Base-by-base conservation (phyloP, 2,113 vertebrate genomes). In the Triplophysa dalaica region DNA sequence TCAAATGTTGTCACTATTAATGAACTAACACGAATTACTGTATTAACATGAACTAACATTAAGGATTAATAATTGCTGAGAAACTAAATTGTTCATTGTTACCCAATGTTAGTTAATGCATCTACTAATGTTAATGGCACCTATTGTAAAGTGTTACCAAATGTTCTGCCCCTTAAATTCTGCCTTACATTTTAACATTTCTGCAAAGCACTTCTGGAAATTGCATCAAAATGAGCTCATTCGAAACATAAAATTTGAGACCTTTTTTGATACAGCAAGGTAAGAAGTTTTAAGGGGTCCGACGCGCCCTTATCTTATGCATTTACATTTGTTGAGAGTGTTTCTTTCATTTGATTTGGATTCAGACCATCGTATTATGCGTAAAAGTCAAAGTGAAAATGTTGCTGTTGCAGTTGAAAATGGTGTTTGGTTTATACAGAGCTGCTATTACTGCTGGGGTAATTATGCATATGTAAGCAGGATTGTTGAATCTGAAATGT, bases 401-500 rank as follows among this genome's bases (percentile, higher is more conserved):
- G 70, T 21, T 58, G 8, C 38, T 45, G 21, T 41, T 45, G 78
- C 3, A 12, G 33, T 33, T 61, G 70, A 11, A 65, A 72, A 64
- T 73, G 50, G 41, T 54, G 69, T 80, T 64, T 80, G 52, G 24
- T 74, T 66, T 58, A 54, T 41, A 43, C 38, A 65, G 26, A 73
- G 45, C 3, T 13, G 48, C 69, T 73, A 65, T 80, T 73, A 73
- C 70, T 45, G 48, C 50, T 38, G 26, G 70, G 29, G 50, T 74
- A 74, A 80, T 80, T 66, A 80, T 80, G 70, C 22, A 74, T 74
- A 66, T 60, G 33, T 41, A 33, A 17, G 56, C 54, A 67, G 60
- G 50, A 58, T 16, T 41, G 61, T 9, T 74, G 78, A 48, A 75
- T 75, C 63, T 67, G 16, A 81, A 80, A 80, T 74, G 70, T 74